phyloP scores from a whole-genome alignment of 2,797 vertebrate species.

The Lepilemur septentrionalis region DNA sequence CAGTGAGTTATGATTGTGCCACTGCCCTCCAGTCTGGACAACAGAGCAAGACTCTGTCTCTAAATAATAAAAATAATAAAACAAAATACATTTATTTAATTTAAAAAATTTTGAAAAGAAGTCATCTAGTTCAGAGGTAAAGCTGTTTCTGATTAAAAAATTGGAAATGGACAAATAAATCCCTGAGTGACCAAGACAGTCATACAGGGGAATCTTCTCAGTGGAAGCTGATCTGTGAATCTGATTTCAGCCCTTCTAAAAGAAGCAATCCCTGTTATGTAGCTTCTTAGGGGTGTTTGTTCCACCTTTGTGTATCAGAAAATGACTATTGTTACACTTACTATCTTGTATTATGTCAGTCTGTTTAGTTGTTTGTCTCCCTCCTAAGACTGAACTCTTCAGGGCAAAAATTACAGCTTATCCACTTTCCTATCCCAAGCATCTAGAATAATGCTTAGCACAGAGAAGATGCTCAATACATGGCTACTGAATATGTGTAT shows the following conservation, averaged over 20 bases:
- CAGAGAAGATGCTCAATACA: background rate
- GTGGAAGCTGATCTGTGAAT: background rate
- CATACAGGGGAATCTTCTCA: background rate
- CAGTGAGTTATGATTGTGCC: too few relatives aligned
- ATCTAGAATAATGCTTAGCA: constrained; percentile 8
- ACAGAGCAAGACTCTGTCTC: too few relatives aligned
- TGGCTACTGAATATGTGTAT: constrained; percentile 15
- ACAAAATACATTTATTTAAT: too few relatives aligned
- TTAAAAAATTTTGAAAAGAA: background rate
- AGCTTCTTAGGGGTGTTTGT: background rate
- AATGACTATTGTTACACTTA: background rate
- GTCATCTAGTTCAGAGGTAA: constrained; percentile 4
- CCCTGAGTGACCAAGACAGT: background rate
- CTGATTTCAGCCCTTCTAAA: background rate
- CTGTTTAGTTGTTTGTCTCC: background rate
- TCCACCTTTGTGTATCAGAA: background rate
- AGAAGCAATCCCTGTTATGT: background rate
- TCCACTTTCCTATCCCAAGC: constrained; percentile 6
- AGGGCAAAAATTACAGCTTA: constrained; percentile 21
- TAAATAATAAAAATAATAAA: too few relatives aligned
- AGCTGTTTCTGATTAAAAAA: constrained; percentile 39
- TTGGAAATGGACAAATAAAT: background rate
- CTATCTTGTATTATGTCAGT: background rate
- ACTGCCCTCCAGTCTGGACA: too few relatives aligned
- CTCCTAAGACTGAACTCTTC: constrained; percentile 25